Evolutionary conservation across 2,888 invertebrate species (phyloP).

Genomic region (Drosophila fungiperda): DNA sequence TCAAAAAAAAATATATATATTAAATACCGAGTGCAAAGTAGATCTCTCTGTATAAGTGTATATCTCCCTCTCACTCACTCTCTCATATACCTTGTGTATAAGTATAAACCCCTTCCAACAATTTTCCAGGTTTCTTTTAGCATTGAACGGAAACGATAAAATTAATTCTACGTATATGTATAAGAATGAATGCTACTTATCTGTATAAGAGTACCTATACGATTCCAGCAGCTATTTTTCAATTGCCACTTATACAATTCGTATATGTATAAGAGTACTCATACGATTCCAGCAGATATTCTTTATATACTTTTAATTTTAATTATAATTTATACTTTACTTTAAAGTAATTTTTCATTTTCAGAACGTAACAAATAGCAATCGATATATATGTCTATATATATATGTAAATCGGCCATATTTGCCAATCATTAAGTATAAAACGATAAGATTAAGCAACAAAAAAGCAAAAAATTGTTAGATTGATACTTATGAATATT

Average conservation of each 20-base stretch:
- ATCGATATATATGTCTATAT: conserved; percentile 4
- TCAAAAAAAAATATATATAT: conserved; percentile 1
- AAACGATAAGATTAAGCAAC: conserved; percentile 39
- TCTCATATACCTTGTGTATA: not conserved
- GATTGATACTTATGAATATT: conserved; percentile 65
- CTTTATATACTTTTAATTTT: not conserved
- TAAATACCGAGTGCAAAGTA: not conserved
- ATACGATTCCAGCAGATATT: conserved; percentile 6
- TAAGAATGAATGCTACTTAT: not conserved
- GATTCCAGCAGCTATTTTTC: not conserved
- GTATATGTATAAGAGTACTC: not conserved
- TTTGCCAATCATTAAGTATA: conserved; percentile 54
- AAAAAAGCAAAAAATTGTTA: conserved; percentile 37
- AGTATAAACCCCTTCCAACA: not conserved
- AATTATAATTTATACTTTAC: not conserved
- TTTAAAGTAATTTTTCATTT: not conserved
- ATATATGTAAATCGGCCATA: conserved; percentile 37
- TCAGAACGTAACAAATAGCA: conserved; percentile 1
- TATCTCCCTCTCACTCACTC: not conserved
- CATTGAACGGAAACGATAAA: conserved; percentile 11
- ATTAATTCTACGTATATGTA: not conserved
- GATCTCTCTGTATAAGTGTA: conserved; percentile 3
- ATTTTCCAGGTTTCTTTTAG: conserved; percentile 62
- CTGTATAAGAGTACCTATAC: not conserved
- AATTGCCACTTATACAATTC: not conserved